These are phyloP conservation scores for Sapajus apella DNA, from an alignment of 2,113 vertebrate genomes.

Conservation along the genomic window DNA sequence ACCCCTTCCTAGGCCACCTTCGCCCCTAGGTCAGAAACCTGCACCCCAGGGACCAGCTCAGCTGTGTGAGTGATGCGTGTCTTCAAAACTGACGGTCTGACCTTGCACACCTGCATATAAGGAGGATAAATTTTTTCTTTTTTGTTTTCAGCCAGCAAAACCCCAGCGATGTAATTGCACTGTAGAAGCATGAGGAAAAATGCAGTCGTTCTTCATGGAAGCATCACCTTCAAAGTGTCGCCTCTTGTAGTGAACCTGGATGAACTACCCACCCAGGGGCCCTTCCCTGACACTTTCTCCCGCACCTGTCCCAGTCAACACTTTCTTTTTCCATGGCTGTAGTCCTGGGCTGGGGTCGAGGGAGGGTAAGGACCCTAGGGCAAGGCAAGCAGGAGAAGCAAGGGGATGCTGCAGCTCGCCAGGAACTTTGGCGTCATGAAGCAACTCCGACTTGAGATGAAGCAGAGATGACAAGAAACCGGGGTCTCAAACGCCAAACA, in stretches of 20 bases:
- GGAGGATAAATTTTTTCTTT: too few species aligned
- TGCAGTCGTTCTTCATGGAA: not conserved
- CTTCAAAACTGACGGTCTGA: not conserved
- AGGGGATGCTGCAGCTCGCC: not conserved
- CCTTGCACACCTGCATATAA: fast-evolving
- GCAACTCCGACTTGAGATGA: not conserved
- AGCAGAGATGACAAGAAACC: fast-evolving
- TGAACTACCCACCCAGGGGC: too few species aligned
- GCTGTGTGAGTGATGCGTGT: fast-evolving
- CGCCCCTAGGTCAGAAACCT: not conserved
- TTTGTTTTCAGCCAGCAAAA: not conserved
- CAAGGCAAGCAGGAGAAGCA: fast-evolving
- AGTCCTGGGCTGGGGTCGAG: fast-evolving
- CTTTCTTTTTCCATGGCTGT: fast-evolving
- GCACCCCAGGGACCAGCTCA: too few species aligned
- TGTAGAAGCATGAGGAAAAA: too few species aligned
- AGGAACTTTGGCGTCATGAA: not conserved
- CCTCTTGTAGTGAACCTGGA: fast-evolving
- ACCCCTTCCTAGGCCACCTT: not conserved
- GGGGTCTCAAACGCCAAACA: not conserved
- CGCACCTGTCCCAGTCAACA: fast-evolving
- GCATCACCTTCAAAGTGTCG: not conserved
- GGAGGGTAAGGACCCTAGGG: fast-evolving
- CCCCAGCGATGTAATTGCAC: not conserved
- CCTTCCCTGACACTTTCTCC: too few species aligned